Evolutionary conservation across 2,797 vertebrate genomes (phyloP).

Genomic region (Pseudopleuronectes americanus): DNA sequence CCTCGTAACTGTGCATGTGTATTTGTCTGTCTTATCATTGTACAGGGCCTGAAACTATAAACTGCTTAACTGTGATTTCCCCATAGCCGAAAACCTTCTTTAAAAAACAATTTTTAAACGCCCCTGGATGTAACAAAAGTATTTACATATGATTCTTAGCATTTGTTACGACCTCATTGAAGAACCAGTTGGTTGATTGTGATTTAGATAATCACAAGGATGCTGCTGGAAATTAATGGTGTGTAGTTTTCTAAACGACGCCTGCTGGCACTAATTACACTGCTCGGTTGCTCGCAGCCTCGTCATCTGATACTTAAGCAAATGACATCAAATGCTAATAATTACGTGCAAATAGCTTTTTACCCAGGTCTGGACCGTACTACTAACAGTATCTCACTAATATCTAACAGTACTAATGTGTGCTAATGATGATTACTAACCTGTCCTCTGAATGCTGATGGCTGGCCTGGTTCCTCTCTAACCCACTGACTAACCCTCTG

Average conservation of each 20-base stretch:
- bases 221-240: slow-evolving; percentile 51
- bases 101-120: not conserved
- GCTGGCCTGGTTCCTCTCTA: slow-evolving; percentile 71
- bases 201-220: slow-evolving; percentile 49
- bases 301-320: slow-evolving; percentile 50
- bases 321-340: slow-evolving; percentile 70
- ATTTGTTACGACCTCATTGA: slow-evolving; percentile 50
- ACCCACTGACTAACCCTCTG: slow-evolving; percentile 75
- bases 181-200: slow-evolving; percentile 31
- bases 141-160: slow-evolving; percentile 72
- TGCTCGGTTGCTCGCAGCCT: slow-evolving; percentile 26
- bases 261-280: slow-evolving; percentile 53
- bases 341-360: slow-evolving; percentile 73
- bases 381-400: slow-evolving; percentile 78
- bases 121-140: slow-evolving; percentile 47
- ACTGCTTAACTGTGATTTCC: slow-evolving; percentile 40
- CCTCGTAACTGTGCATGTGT: slow-evolving; percentile 35
- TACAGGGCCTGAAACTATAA: slow-evolving; percentile 40
- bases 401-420: slow-evolving; percentile 82
- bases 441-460: slow-evolving; percentile 70
- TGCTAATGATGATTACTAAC: slow-evolving; percentile 81
- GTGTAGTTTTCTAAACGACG: slow-evolving; percentile 58
- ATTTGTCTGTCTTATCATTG: slow-evolving; percentile 35
- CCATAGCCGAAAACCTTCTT: slow-evolving; percentile 23
- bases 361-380: slow-evolving; percentile 67